Conservation (phyloP, 2,113 vertebrate species). For the Propithecus coquereli region DNA sequence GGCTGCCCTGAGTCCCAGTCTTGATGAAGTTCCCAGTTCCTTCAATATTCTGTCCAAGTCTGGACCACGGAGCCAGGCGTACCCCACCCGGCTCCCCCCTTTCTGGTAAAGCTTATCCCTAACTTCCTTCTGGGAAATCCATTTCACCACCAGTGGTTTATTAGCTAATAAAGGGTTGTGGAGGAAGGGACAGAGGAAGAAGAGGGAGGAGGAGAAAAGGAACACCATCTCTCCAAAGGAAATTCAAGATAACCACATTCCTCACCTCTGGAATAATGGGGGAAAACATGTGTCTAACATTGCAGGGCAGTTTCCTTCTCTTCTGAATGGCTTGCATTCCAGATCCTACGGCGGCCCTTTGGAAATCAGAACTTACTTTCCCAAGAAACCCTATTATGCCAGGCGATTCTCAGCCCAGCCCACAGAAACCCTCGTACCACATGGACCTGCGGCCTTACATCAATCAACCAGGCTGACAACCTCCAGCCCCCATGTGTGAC, state of each 20-base stretch:
- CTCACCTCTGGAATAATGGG: constrained; percentile 51
- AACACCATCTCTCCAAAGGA: not conserved
- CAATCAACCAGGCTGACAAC: not conserved
- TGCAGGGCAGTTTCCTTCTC: constrained; percentile 31
- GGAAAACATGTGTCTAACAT: not conserved
- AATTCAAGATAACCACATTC: constrained; percentile 52
- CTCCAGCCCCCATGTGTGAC: rapidly evolving
- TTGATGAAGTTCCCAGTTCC: not conserved
- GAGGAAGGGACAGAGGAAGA: constrained; percentile 42
- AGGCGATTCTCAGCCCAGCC: not conserved
- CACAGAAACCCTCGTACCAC: not conserved
- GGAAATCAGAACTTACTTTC: not conserved
- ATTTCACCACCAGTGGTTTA: not conserved
- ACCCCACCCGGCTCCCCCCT: not conserved
- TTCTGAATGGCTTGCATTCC: constrained; percentile 8
- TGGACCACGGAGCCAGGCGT: not conserved
- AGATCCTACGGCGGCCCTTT: not conserved
- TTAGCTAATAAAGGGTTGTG: not conserved
- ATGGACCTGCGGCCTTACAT: no score
- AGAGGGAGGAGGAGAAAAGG: not conserved
- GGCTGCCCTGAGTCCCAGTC: not conserved
- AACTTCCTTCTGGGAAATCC: constrained; percentile 24
- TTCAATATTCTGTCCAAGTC: not conserved
- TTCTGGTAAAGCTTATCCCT: not conserved
- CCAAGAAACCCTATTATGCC: not conserved